These are phyloP conservation scores for Hemichromis elongatus DNA, from an alignment of 2,113 vertebrate species.

Conservation along the genomic window DNA sequence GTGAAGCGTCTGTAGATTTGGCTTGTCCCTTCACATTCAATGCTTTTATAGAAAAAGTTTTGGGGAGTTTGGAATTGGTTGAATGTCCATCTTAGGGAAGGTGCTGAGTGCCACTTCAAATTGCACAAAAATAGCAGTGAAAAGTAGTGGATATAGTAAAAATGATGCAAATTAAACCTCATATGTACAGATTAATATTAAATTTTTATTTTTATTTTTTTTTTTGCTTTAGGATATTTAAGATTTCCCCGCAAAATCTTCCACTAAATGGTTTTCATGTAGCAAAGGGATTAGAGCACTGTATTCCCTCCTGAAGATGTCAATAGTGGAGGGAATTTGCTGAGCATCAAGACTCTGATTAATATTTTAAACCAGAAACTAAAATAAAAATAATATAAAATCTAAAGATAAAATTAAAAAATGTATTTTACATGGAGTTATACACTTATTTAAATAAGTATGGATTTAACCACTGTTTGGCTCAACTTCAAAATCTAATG, in stretches of 20 bases:
- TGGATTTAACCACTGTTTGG: not conserved
- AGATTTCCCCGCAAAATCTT: fast-evolving
- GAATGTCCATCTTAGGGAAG: not conserved
- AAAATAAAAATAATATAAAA: not conserved
- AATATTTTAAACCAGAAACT: not conserved
- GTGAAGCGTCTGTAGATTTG: not conserved
- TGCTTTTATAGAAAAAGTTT: not conserved
- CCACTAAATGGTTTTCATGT: fast-evolving
- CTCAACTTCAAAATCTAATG: not conserved
- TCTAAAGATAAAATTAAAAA: too few relatives aligned
- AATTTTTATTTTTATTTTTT: not conserved
- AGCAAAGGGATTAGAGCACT: not conserved
- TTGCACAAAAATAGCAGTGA: not conserved
- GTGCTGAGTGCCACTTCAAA: not conserved
- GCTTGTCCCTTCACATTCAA: not conserved
- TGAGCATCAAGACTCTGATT: not conserved
- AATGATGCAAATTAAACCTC: not conserved
- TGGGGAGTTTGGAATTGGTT: not conserved
- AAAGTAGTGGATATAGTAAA: not conserved
- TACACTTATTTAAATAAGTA: not conserved
- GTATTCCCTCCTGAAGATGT: fast-evolving
- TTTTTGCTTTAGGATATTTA: not conserved
- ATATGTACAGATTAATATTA: not conserved
- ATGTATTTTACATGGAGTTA: not conserved
- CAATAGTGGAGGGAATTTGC: not conserved